Evolutionary conservation across 2,113 vertebrate genomes (phyloP).

Genomic region (Opisthocomus hoazin): DNA sequence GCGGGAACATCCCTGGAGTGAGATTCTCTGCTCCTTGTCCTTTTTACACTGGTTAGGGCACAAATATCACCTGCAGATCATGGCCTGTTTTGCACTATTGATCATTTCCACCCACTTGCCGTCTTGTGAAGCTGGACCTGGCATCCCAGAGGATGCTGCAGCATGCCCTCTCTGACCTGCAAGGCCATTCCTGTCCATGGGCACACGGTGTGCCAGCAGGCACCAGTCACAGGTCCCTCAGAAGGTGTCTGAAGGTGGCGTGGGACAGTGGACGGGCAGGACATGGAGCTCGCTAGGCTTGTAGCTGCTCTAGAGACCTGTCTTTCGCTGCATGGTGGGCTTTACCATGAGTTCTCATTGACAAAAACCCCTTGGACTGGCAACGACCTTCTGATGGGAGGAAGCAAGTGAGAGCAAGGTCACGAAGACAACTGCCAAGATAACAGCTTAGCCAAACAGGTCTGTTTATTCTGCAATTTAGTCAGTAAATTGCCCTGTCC

Average conservation of each 20-base stretch:
- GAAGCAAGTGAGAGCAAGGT: background rate
- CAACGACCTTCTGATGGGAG: background rate
- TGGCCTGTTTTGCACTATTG: background rate
- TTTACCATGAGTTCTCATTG: background rate
- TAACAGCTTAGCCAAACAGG: background rate
- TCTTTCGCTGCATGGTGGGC: background rate
- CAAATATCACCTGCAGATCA: background rate
- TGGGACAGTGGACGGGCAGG: background rate
- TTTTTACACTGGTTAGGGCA: rapidly evolving
- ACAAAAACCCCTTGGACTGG: background rate
- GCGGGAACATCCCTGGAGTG: background rate
- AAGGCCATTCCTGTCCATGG: background rate
- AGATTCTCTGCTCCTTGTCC: background rate
- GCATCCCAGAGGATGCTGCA: background rate
- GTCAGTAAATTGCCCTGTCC: background rate
- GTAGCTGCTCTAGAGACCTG: background rate
- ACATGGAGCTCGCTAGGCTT: background rate
- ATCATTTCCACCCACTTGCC: background rate
- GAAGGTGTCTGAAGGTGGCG: background rate
- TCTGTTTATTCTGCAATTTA: constrained; percentile 5
- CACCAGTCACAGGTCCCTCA: background rate
- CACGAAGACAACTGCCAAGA: background rate
- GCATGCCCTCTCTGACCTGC: background rate
- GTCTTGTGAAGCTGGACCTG: background rate
- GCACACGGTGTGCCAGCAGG: rapidly evolving